Evolutionary conservation across 2,797 vertebrate genomes (phyloP).

Genomic region (Leptodactylus fallax): DNA sequence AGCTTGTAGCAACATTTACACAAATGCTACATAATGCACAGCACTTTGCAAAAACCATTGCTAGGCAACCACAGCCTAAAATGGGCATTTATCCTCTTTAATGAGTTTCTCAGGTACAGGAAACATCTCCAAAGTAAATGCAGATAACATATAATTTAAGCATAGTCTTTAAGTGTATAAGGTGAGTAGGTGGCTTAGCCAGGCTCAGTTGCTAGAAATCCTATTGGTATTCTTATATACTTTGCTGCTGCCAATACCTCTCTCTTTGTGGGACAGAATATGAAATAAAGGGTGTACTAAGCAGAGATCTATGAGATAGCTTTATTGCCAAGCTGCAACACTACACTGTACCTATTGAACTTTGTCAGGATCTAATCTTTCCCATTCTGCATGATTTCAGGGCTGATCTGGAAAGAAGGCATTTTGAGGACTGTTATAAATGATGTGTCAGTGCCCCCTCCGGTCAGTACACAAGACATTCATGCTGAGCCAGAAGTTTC

Average conservation of each 20-base stretch:
- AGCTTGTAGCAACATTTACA: not conserved
- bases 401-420: constrained; percentile 19
- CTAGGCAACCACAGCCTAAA: not conserved
- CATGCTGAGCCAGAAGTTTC: constrained; percentile 14
- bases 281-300: constrained; percentile 33
- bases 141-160: not conserved
- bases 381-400: constrained; percentile 31
- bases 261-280: constrained; percentile 42
- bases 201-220: not conserved
- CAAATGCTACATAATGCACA: not conserved
- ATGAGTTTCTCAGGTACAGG: not conserved
- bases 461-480: constrained; percentile 35
- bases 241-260: constrained; percentile 17
- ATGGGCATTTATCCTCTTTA: not conserved
- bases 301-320: constrained; percentile 22
- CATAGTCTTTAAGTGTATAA: constrained; percentile 5
- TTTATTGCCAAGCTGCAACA: constrained; percentile 53
- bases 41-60: not conserved
- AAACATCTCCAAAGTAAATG: not conserved
- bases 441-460: constrained; percentile 60
- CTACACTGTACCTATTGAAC: constrained; percentile 36
- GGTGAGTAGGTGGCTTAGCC: not conserved
- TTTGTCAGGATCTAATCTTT: constrained; percentile 38
- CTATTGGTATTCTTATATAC: constrained; percentile 26
- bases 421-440: constrained; percentile 26